phyloP scores from a whole-genome alignment of 1,140 invertebrate genomes.

The Platorchestia sp. region DNA sequence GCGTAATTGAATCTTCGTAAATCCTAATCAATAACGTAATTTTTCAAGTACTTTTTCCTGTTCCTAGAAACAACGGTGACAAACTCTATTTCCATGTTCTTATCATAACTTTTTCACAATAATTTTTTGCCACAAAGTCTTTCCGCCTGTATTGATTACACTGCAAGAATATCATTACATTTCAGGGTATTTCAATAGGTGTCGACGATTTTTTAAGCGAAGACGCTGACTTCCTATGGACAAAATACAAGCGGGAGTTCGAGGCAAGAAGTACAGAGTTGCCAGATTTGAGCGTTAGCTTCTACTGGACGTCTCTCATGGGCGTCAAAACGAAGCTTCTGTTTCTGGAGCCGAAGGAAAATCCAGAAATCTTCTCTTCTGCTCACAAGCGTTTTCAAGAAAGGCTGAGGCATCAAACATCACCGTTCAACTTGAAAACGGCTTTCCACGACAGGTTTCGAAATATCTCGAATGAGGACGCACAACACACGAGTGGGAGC shows the following conservation, averaged over 20 bases:
- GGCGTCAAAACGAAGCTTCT: neutral
- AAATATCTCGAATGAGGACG: neutral
- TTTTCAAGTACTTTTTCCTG: too few relatives aligned
- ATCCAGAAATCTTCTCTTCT: neutral
- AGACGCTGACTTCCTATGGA: conserved; percentile 57
- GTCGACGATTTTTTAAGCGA: conserved; percentile 60
- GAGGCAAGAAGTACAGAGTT: conserved; percentile 17
- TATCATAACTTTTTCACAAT: too few relatives aligned
- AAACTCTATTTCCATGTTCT: too few relatives aligned
- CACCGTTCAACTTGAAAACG: neutral
- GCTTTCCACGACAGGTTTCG: too few relatives aligned
- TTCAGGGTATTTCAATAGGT: conserved; percentile 56
- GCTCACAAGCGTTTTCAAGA: neutral
- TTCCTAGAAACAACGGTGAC: too few relatives aligned
- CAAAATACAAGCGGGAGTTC: conserved; percentile 63
- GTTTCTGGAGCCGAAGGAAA: neutral
- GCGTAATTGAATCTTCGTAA: too few relatives aligned
- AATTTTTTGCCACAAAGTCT: too few relatives aligned
- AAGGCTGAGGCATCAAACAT: neutral
- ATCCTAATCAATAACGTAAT: too few relatives aligned
- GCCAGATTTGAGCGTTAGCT: conserved; percentile 33
- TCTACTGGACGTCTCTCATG: conserved; percentile 61
- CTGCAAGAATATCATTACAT: neutral
- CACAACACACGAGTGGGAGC: neutral
- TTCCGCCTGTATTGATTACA: neutral